These are phyloP conservation scores for Cyanoliseus patagonus DNA, from an alignment of 2,113 vertebrate species.

Conservation along the genomic window DNA sequence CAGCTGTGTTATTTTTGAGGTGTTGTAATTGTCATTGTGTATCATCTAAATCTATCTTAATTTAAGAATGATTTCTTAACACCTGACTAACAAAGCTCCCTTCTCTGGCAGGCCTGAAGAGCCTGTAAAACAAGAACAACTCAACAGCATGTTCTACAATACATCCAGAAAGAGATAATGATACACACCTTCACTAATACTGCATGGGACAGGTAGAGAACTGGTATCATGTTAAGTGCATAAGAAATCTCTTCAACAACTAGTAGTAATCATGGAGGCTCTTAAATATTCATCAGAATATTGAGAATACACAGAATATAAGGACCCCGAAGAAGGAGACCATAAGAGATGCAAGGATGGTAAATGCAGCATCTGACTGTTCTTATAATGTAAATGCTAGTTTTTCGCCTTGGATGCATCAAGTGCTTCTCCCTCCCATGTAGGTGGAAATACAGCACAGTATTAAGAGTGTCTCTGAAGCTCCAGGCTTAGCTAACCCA, in stretches of 20 bases:
- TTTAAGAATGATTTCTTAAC: background rate
- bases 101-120: background rate
- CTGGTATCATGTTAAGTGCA: background rate
- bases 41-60: background rate
- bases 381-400: background rate
- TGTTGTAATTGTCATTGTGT: background rate
- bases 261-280: background rate
- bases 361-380: background rate
- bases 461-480: background rate
- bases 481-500: background rate
- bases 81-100: background rate
- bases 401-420: background rate
- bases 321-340: background rate
- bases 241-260: background rate
- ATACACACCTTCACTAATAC: background rate
- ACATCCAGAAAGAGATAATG: background rate
- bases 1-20: background rate
- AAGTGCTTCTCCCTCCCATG: background rate
- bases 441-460: background rate
- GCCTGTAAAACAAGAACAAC: background rate
- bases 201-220: background rate
- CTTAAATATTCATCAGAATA: background rate
- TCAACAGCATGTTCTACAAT: background rate
- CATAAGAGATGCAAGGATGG: background rate
- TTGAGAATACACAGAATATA: background rate